Conservation (phyloP, 1,140 invertebrate species). For the Brachionus koreanus region DNA sequence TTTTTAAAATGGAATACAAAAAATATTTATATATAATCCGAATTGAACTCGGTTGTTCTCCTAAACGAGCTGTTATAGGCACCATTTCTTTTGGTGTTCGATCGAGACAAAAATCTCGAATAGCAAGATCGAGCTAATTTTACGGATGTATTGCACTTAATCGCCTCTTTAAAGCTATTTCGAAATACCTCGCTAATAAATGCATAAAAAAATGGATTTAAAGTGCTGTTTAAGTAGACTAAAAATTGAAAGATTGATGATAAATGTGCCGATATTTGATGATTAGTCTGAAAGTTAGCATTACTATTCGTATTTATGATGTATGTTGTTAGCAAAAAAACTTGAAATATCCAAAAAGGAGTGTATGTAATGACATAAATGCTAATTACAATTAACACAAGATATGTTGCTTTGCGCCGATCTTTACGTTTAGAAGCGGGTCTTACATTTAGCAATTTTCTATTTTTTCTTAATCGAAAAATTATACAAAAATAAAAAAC, state of each 20-base stretch:
- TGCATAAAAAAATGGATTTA: constrained; percentile 55
- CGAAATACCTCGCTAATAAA: constrained; percentile 51
- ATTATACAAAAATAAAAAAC: constrained; percentile 39
- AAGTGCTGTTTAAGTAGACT: constrained; percentile 52
- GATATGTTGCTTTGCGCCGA: constrained; percentile 26
- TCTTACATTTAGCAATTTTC: neutral
- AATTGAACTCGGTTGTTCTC: constrained; percentile 8
- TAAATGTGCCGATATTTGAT: constrained; percentile 30
- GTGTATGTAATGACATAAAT: constrained; percentile 25
- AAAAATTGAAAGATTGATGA: constrained; percentile 21
- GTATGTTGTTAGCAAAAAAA: neutral
- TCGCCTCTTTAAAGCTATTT: constrained; percentile 48
- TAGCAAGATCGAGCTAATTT: neutral
- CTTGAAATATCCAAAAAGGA: constrained; percentile 42
- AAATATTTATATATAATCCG: neutral
- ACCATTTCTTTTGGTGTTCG: neutral
- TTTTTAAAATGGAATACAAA: neutral
- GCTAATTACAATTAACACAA: constrained; percentile 31
- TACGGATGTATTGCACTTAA: neutral
- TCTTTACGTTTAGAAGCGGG: neutral
- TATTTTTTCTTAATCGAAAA: neutral
- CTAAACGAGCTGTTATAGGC: neutral
- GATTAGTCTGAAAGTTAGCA: neutral
- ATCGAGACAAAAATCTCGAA: neutral
- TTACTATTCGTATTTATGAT: constrained; percentile 3